Evolutionary conservation across 1,140 invertebrate species (phyloP), one percentile per base, ranked within the genome.

Genomic region (Hyles euphorbiae): DNA sequence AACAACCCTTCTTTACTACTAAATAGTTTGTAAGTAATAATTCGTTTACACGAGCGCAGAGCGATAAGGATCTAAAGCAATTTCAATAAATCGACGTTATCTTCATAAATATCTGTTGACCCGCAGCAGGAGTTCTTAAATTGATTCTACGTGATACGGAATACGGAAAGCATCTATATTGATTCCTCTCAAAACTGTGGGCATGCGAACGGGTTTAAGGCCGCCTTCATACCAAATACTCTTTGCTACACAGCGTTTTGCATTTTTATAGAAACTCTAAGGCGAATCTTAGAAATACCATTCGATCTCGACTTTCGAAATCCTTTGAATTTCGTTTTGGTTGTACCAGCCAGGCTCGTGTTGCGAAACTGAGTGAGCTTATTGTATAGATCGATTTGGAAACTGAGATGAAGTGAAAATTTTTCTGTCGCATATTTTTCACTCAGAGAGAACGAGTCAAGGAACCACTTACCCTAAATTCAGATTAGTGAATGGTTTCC

Each of bases 101-200:
- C 74, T 79, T 72, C 71, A 79, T 86, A 83, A 82, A 81, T 82
- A 74, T 78, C 70, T 68, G 61, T 80, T 80, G 74, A 80, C 74
- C 77, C 78, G 67, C 77, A 70, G 76, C 73, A 74, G 72, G 74
- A 78, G 76, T 74, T 74, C 78, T 82, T 69, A 81, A 87, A 87
- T 83, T 78, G 78, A 80, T 84, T 76, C 70, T 77, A 81, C 78
- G 80, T 83, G 81, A 79, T 81, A 67, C 61, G 72, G 76, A 76
- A 78, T 81, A 78, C 76, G 66, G 76, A 72, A 72, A 68, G 50
- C 53, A 61, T 64, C 43, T 60, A 44, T 68, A 74, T 77, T 63
- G 74, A 76, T 75, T 73, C 60, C 63, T 65, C 64, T 67, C 59
- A 45, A 55, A 46, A 43, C 56, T 34, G 34, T 34, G 34, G 54